Base-by-base conservation (phyloP, 1,140 invertebrate genomes). In the Homalodisca vitripennis region DNA sequence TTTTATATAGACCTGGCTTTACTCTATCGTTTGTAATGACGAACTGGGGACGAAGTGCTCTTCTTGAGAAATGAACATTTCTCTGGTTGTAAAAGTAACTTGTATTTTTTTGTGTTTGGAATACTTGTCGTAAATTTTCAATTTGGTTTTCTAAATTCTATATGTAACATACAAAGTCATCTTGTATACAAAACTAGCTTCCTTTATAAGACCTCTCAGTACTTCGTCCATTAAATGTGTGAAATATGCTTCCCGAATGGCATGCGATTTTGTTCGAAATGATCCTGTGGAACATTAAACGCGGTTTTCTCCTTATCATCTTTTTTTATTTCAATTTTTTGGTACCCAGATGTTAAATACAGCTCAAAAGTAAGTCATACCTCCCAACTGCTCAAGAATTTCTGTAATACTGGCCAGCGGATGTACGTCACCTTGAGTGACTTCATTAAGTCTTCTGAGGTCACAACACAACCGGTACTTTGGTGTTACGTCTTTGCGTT, bases 341-440 rank as follows among this genome's bases (percentile, higher is more conserved):
- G 6, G 20, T 53, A 53, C 3, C 48, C 48, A 3, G 48, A 53
- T 3, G 6, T 3, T 17, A 53, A 20, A 20, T 53, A 6, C 12
- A 53, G 22, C 20, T 12, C 12, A 12, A 53, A 17, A 53, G 17
- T 10, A 41, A 6, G 34, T 10, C 73, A 55, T 57, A 1, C 73
- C 77, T 0, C 73, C 73, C 22, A 85, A 55, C 32, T 73, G 73
- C 67, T 82, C 78, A 10, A 86, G 71, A n/a, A 76, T 75, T 14
- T 82, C 79, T 27, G 78, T 76, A 1, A 84, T 82, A n/a, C 79
- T 75, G 3, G 83, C 82, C 6, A 84, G 66, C 2, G 83, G 84
- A 72, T 77, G 84, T n/a, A 71, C 60, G 68, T 84, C 81, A 1
- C 46, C 24, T 10, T 67, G 26, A n/a, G 72, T 77, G 14, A 67